Evolutionary conservation across 2,797 vertebrate species (phyloP).

Genomic region (Gobionotothen gibberifrons): DNA sequence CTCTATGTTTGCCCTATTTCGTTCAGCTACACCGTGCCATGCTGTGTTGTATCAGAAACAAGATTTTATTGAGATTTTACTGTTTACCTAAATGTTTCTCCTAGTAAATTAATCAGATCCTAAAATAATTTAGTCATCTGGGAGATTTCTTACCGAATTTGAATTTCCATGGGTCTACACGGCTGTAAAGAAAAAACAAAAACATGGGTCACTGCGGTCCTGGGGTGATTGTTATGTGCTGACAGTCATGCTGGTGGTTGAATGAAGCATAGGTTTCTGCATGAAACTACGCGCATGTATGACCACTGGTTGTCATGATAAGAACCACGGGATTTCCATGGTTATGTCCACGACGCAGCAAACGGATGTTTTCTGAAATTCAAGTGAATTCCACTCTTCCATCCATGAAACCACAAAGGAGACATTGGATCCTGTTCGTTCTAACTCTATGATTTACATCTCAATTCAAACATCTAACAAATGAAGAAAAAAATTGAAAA

Average conservation of each 20-base stretch:
- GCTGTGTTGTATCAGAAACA: too few relatives aligned
- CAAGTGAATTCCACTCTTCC: slow-evolving; percentile 31
- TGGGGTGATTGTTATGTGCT: slow-evolving; percentile 33
- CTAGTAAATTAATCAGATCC: background rate
- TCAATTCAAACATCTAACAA: background rate
- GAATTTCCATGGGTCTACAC: background rate
- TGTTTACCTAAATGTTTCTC: too few relatives aligned
- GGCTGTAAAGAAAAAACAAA: background rate
- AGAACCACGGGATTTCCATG: slow-evolving; percentile 76
- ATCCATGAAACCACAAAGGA: slow-evolving; percentile 41
- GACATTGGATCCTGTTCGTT: slow-evolving; percentile 23
- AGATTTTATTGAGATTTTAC: too few relatives aligned
- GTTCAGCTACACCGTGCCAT: too few relatives aligned
- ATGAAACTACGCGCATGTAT: slow-evolving; percentile 23
- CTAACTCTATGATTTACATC: background rate
- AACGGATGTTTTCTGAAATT: slow-evolving; percentile 63
- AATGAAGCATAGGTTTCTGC: slow-evolving; percentile 37
- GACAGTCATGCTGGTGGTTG: slow-evolving; percentile 62
- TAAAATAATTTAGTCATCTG: background rate
- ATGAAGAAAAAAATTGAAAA: background rate
- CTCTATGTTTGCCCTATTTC: too few relatives aligned
- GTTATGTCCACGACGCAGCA: slow-evolving; percentile 43
- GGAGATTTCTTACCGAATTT: background rate
- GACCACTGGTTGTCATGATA: slow-evolving; percentile 38
- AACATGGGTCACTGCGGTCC: slow-evolving; percentile 53